Conservation (phyloP, 2,888 invertebrate species). For the Cynaeus angustus region DNA sequence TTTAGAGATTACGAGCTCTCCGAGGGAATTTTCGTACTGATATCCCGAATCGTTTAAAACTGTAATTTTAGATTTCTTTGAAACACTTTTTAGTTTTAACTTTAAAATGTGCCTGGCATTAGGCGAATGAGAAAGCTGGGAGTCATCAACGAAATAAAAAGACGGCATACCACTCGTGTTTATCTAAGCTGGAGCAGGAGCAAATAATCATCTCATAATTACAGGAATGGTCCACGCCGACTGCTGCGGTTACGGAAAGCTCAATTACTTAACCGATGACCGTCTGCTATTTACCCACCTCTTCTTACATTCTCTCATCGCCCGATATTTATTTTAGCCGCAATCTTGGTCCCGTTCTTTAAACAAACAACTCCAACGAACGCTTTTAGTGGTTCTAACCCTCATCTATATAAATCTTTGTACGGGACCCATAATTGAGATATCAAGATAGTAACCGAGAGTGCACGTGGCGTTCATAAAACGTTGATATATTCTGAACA, state of each 20-base stretch:
- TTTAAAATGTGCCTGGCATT: slow-evolving; percentile 12
- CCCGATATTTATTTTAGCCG: slow-evolving; percentile 63
- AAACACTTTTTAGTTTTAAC: too few species aligned
- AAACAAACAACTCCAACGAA: slow-evolving; percentile 62
- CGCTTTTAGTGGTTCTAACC: slow-evolving; percentile 51
- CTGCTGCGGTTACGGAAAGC: slow-evolving; percentile 62
- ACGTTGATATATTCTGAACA: slow-evolving; percentile 59
- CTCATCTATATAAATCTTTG: slow-evolving; percentile 56
- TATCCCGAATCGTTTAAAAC: too few species aligned
- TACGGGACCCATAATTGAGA: slow-evolving; percentile 56
- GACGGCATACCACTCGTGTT: slow-evolving; percentile 34
- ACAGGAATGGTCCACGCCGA: slow-evolving; percentile 48
- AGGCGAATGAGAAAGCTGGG: slow-evolving; percentile 25
- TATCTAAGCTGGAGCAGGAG: slow-evolving; percentile 49
- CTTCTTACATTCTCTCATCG: slow-evolving; percentile 62
- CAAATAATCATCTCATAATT: slow-evolving; percentile 65
- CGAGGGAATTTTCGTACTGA: too few species aligned
- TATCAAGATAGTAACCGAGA: slow-evolving; percentile 51
- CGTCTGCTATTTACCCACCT: slow-evolving; percentile 68
- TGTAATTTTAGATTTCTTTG: too few species aligned
- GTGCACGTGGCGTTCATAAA: slow-evolving; percentile 43
- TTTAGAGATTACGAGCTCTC: too few species aligned
- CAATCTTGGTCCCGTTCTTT: slow-evolving; percentile 65
- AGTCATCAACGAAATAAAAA: slow-evolving; percentile 45
- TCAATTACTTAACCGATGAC: slow-evolving; percentile 70